Conservation (phyloP, 2,797 vertebrate genomes). For the Rachycentron canadum region DNA sequence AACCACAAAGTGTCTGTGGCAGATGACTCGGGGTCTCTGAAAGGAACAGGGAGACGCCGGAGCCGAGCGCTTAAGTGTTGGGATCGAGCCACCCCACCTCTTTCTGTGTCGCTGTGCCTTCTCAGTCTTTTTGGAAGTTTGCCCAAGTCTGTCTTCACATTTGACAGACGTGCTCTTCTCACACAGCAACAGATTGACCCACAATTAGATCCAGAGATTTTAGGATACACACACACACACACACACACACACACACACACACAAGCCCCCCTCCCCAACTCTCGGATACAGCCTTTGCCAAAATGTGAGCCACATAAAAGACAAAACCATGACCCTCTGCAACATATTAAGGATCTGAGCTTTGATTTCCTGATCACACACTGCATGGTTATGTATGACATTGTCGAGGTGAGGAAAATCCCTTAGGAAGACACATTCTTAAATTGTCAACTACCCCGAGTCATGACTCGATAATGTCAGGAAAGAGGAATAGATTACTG, state of each 20-base stretch:
- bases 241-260: conserved; percentile 22
- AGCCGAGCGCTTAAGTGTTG: conserved; percentile 68
- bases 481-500: conserved; percentile 39
- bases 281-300: conserved; percentile 47
- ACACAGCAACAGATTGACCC: conserved; percentile 60
- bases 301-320: conserved; percentile 78
- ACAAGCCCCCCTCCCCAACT: conserved; percentile 19
- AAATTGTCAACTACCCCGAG: conserved; percentile 48
- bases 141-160: conserved; percentile 58
- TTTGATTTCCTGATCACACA: conserved; percentile 74
- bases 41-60: conserved; percentile 47
- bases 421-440: conserved; percentile 40
- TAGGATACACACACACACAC: conserved; percentile 24
- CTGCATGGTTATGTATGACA: conserved; percentile 61
- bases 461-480: conserved; percentile 35
- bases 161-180: conserved; percentile 72
- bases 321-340: conserved; percentile 68
- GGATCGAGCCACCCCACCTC: conserved; percentile 44
- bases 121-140: conserved; percentile 57
- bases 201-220: conserved; percentile 81
- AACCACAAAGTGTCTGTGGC: conserved; percentile 76
- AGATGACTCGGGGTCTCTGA: conserved; percentile 65
- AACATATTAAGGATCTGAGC: conserved; percentile 65
- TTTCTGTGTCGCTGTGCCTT: conserved; percentile 43
- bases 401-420: conserved; percentile 62